Percentiles rank a stretch among this genome's conserved stretches.
Evolutionary conservation across 2,797 vertebrate species (phyloP).

Genomic region (Distichodus sexfasciatus): DNA sequence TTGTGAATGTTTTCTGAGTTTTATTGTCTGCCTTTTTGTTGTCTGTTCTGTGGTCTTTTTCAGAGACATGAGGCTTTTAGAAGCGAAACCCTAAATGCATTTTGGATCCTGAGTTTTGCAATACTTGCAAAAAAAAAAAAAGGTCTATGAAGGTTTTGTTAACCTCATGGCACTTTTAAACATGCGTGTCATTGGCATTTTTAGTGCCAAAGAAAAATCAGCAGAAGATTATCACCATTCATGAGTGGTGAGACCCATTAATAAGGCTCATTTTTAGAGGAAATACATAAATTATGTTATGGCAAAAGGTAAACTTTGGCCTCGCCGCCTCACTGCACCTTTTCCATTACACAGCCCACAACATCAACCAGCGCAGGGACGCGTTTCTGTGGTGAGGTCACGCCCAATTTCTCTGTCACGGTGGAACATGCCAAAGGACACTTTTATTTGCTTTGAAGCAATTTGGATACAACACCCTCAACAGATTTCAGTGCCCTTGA

Average conservation of each 20-base stretch:
- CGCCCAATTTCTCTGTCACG: slow-evolving; percentile 44
- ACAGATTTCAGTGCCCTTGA: slow-evolving; percentile 37
- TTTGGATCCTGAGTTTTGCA: no score
- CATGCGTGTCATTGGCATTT: background rate
- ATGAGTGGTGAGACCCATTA: background rate
- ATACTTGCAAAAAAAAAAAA: no score
- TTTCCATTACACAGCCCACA: slow-evolving; percentile 38
- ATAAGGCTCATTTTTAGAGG: slow-evolving; percentile 9
- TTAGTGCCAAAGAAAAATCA: slow-evolving; percentile 18
- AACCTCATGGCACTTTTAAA: background rate
- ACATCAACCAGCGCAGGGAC: slow-evolving; percentile 33
- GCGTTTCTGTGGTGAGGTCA: slow-evolving; percentile 45
- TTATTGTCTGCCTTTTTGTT: background rate
- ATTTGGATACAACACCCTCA: slow-evolving; percentile 46
- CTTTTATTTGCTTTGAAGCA: slow-evolving; percentile 50
- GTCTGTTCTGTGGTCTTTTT: background rate
- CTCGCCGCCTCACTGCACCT: slow-evolving; percentile 38
- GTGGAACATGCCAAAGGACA: slow-evolving; percentile 46
- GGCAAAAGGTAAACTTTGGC: slow-evolving; percentile 27
- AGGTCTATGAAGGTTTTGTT: no score
- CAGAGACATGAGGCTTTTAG: no score
- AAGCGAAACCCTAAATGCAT: no score
- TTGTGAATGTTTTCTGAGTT: background rate
- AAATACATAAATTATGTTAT: slow-evolving; percentile 37
- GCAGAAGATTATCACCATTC: slow-evolving; percentile 5